Conservation (phyloP, 1,140 invertebrate genomes). For the Conus betulinus region DNA sequence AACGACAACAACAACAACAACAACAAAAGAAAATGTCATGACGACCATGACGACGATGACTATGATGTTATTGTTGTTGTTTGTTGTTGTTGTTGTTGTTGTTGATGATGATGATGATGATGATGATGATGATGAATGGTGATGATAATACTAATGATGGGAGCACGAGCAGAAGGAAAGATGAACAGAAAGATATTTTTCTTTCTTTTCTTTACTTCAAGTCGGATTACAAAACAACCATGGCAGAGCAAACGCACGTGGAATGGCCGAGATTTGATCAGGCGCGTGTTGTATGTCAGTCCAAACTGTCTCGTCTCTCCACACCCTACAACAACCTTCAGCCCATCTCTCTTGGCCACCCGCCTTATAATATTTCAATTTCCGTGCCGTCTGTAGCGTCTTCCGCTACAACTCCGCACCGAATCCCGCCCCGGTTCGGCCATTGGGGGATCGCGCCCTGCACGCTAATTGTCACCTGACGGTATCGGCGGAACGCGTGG, state of each 20-base stretch:
- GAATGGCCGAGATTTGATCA: background rate
- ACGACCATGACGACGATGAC: no score
- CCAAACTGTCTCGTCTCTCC: background rate
- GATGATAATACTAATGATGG: no score
- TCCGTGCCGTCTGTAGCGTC: background rate
- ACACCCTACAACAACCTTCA: background rate
- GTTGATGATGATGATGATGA: no score
- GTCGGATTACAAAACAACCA: no score
- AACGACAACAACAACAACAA: background rate
- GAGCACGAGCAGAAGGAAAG: background rate
- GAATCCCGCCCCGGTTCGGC: background rate
- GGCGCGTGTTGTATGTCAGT: background rate
- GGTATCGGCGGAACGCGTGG: background rate
- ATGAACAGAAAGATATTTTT: background rate
- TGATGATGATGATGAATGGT: no score
- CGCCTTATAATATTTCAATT: background rate
- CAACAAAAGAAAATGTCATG: no score
- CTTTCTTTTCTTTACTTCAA: no score
- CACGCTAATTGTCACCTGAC: constrained; percentile 1
- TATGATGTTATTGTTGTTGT: no score
- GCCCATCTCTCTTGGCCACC: background rate
- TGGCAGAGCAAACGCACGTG: background rate
- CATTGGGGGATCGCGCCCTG: background rate
- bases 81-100: no score
- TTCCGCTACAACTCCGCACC: background rate